Evolutionary conservation across 2,113 vertebrate genomes (phyloP).

Genomic region (Capricornis sumatraensis): DNA sequence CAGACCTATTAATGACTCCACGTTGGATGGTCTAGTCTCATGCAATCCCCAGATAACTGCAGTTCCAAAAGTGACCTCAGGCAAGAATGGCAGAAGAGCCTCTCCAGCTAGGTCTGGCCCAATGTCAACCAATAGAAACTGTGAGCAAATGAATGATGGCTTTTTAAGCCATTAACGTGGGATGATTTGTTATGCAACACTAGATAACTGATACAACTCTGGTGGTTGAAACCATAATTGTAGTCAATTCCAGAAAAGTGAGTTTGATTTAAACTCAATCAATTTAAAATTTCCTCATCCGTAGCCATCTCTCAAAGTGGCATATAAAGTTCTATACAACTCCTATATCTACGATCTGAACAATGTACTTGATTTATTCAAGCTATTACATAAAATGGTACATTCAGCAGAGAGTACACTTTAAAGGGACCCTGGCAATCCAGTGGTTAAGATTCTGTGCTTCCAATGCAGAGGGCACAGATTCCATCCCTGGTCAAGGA

Average conservation of each 20-base stretch:
- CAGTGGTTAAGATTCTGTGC: not conserved
- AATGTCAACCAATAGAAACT: not conserved
- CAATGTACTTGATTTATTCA: not conserved
- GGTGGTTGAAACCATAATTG: not conserved
- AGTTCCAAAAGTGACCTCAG: not conserved
- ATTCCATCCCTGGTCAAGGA: not conserved
- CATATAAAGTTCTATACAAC: not conserved
- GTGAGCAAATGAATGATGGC: not conserved
- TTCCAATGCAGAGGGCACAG: not conserved
- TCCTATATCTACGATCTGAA: not conserved
- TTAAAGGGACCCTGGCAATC: not conserved
- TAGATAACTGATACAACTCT: not conserved
- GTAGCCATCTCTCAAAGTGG: not conserved
- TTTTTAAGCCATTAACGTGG: not conserved
- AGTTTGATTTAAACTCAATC: not conserved
- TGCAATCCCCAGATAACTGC: not conserved
- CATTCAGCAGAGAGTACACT: not conserved
- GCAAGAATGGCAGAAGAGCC: not conserved
- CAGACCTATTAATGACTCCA: not conserved
- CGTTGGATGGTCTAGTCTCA: not conserved
- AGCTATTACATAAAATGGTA: not conserved
- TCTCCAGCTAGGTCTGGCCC: not conserved
- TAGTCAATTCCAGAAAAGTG: not conserved
- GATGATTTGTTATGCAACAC: not conserved
- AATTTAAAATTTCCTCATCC: not conserved